phyloP scores from a whole-genome alignment of 2,113 vertebrate species.

The Amphiprion percula region DNA sequence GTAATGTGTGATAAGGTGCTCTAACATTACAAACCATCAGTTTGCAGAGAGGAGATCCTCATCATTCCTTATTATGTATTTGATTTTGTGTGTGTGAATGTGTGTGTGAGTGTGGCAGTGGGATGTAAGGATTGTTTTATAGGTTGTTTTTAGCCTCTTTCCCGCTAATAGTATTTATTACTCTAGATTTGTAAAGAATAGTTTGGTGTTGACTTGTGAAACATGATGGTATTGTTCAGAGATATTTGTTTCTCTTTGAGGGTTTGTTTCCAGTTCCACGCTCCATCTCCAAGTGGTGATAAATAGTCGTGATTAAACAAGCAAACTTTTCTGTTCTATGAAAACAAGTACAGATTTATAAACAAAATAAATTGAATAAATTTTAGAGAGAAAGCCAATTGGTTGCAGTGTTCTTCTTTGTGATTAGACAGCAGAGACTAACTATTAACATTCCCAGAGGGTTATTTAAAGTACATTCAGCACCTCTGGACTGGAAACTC shows the following conservation, averaged over 20 bases:
- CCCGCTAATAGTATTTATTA: slow-evolving; percentile 85
- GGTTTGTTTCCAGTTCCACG: slow-evolving; percentile 67
- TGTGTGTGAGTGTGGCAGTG: slow-evolving; percentile 39
- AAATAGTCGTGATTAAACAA: slow-evolving; percentile 69
- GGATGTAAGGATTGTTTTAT: slow-evolving; percentile 43
- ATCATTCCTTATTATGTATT: slow-evolving; percentile 55
- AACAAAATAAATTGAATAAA: slow-evolving; percentile 68
- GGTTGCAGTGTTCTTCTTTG: slow-evolving; percentile 44
- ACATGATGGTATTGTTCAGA: slow-evolving; percentile 71
- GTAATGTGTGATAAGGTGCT: slow-evolving; percentile 63
- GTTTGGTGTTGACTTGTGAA: slow-evolving; percentile 76
- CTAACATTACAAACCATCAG: slow-evolving; percentile 29
- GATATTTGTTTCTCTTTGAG: slow-evolving; percentile 64
- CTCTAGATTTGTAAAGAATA: slow-evolving; percentile 75
- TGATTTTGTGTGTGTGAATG: slow-evolving; percentile 29
- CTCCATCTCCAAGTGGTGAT: slow-evolving; percentile 74
- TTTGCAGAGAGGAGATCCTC: slow-evolving; percentile 47
- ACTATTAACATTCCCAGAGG: slow-evolving; percentile 64
- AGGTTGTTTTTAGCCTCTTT: slow-evolving; percentile 54
- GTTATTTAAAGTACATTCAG: slow-evolving; percentile 70
- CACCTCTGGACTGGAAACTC: slow-evolving; percentile 60
- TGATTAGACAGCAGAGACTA: slow-evolving; percentile 26
- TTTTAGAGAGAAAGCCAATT: slow-evolving; percentile 60
- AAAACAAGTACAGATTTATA: slow-evolving; percentile 80
- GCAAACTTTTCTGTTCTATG: slow-evolving; percentile 63